Conservation (phyloP, 2,888 invertebrate species). For the Synanthedon myopaeformis region DNA sequence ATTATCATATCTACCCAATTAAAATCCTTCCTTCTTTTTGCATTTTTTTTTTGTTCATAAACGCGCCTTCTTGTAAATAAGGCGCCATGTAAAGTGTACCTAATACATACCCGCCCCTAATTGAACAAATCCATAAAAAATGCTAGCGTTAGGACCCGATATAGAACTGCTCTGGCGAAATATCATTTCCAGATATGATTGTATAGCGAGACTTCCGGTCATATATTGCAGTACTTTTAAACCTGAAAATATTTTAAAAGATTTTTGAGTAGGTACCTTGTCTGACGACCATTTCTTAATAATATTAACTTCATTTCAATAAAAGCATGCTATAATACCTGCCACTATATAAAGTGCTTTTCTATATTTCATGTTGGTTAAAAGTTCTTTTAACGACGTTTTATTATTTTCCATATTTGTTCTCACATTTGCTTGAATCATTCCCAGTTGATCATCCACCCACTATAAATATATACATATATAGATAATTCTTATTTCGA, state of each 20-base stretch:
- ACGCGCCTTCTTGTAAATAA: too few relatives aligned
- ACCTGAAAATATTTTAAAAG: conserved; percentile 32
- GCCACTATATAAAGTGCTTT: conserved; percentile 55
- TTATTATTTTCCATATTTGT: conserved; percentile 67
- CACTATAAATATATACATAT: conserved; percentile 29
- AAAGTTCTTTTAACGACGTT: conserved; percentile 56
- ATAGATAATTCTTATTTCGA: background rate
- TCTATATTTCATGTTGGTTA: conserved; percentile 62
- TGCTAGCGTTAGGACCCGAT: conserved; percentile 67
- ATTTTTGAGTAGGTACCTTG: too few relatives aligned
- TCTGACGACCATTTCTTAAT: too few relatives aligned
- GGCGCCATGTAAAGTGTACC: too few relatives aligned
- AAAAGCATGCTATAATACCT: conserved; percentile 24
- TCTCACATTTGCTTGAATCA: conserved; percentile 51
- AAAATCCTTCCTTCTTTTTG: too few relatives aligned
- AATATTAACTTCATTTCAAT: background rate
- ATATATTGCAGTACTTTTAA: conserved; percentile 71
- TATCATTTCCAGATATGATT: conserved; percentile 72
- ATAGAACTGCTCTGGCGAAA: conserved; percentile 65
- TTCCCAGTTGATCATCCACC: conserved; percentile 40
- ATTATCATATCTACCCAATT: too few relatives aligned
- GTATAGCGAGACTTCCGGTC: conserved; percentile 71
- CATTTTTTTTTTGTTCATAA: too few relatives aligned
- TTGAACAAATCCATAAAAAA: conserved; percentile 72
- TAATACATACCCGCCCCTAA: conserved; percentile 55